Percentiles rank a stretch among this genome's conserved stretches.
These are phyloP conservation scores for Toxonevra muliebris DNA, from an alignment of 2,888 invertebrate genomes.

Conservation along the genomic window DNA sequence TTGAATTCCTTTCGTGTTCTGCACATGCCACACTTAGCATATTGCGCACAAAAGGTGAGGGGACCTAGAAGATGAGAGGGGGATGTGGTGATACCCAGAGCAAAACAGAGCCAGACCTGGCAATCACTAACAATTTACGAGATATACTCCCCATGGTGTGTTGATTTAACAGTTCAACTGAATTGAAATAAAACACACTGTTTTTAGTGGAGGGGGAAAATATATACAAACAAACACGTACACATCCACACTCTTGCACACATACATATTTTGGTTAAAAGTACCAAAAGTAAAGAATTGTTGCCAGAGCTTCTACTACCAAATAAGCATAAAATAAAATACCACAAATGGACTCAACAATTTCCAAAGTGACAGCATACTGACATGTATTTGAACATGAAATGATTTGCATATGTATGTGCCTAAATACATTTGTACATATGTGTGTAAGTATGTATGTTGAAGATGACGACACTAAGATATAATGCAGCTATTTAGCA, in stretches of 20 bases:
- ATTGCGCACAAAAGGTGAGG: too few species aligned
- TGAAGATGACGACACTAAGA: slow-evolving; percentile 20
- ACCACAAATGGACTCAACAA: slow-evolving; percentile 31
- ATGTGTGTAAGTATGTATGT: neutral
- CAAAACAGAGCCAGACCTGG: slow-evolving; percentile 5
- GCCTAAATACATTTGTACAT: neutral
- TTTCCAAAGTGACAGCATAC: slow-evolving; percentile 32
- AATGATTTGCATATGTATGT: slow-evolving; percentile 2
- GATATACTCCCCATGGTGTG: slow-evolving; percentile 53
- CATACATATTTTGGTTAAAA: too few species aligned
- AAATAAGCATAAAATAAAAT: slow-evolving; percentile 34
- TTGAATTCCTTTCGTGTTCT: too few species aligned
- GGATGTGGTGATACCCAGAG: neutral
- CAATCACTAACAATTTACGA: slow-evolving; percentile 37
- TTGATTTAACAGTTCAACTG: slow-evolving; percentile 38
- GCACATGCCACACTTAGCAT: too few species aligned
- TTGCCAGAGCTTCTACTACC: slow-evolving; percentile 2
- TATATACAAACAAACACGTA: neutral
- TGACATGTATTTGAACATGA: slow-evolving; percentile 24
- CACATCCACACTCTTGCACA: too few species aligned
- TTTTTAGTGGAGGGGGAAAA: slow-evolving; percentile 27
- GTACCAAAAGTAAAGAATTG: too few species aligned
- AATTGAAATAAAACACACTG: slow-evolving; percentile 44
- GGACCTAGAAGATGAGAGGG: too few species aligned
- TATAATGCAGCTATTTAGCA: slow-evolving; percentile 17